Percentiles rank a stretch among this genome's conserved stretches.
phyloP scores from a whole-genome alignment of 2,113 vertebrate genomes.

The Todiramphus chloris region DNA sequence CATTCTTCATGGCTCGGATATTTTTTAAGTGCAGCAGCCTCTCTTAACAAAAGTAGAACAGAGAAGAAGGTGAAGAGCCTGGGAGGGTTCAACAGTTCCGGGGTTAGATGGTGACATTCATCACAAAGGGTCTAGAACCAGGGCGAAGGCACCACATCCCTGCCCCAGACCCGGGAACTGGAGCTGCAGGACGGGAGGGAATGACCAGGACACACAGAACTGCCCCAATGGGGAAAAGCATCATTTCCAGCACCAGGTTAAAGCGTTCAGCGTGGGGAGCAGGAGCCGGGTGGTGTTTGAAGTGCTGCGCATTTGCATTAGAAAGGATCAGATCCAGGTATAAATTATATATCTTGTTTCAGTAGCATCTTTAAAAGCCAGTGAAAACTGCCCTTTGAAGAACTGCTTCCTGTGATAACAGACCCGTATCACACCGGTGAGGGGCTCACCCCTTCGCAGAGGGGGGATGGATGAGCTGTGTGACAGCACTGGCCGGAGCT shows the following conservation, averaged over 20 bases:
- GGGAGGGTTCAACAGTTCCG: background rate
- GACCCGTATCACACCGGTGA: background rate
- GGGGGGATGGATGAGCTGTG: background rate
- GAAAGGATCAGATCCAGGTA: background rate
- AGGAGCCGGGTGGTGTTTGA: background rate
- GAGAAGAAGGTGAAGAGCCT: background rate
- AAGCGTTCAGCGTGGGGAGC: background rate
- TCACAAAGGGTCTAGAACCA: background rate
- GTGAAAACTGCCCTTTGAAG: background rate
- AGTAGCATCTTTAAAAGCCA: background rate
- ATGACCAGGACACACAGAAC: background rate
- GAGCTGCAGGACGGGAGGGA: background rate
- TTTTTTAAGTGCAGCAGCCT: background rate
- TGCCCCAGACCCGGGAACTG: background rate
- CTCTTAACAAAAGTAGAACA: background rate
- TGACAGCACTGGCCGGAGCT: rapidly evolving
- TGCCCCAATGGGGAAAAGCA: background rate
- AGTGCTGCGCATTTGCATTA: background rate
- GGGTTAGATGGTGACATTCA: background rate
- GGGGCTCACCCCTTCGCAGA: background rate
- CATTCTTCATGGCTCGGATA: background rate
- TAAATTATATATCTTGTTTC: background rate
- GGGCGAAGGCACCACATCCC: background rate
- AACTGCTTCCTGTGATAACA: background rate
- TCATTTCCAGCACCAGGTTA: background rate